Evolutionary conservation across 1,140 invertebrate genomes (phyloP).

Genomic region (Homalodisca vitripennis): DNA sequence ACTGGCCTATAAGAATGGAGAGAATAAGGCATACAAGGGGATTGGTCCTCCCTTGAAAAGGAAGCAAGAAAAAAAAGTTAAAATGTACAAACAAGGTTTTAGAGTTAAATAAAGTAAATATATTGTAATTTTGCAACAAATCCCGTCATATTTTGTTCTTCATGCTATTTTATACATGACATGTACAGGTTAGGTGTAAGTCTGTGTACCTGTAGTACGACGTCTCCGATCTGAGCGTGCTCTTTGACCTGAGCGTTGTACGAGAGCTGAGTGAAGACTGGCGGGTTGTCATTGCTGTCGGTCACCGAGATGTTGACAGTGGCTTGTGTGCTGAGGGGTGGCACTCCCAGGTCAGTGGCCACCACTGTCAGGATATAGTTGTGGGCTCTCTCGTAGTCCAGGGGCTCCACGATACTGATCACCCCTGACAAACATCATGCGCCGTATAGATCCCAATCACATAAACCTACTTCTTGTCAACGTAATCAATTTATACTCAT

Average conservation of each 20-base stretch:
- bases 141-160: too few species aligned
- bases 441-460: too few species aligned
- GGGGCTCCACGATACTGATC: constrained; percentile 69
- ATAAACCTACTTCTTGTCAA: too few species aligned
- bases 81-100: too few species aligned
- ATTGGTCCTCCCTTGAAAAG: too few species aligned
- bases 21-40: too few species aligned
- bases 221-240: constrained; percentile 68
- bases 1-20: too few species aligned
- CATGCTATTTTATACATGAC: too few species aligned
- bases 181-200: background rate
- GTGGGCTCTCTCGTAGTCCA: constrained; percentile 82
- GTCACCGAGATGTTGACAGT: constrained; percentile 84
- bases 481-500: too few species aligned
- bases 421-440: constrained; percentile 61
- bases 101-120: too few species aligned
- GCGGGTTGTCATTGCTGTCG: constrained; percentile 90
- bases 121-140: too few species aligned
- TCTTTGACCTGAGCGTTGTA: constrained; percentile 80
- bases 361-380: constrained; percentile 89
- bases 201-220: constrained; percentile 62
- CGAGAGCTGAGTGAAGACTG: constrained; percentile 75
- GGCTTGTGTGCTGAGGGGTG: constrained; percentile 81
- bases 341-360: constrained; percentile 82
- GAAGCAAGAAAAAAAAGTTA: too few species aligned